Conservation (phyloP, 1,140 invertebrate genomes). For the Sycophila sp. region DNA sequence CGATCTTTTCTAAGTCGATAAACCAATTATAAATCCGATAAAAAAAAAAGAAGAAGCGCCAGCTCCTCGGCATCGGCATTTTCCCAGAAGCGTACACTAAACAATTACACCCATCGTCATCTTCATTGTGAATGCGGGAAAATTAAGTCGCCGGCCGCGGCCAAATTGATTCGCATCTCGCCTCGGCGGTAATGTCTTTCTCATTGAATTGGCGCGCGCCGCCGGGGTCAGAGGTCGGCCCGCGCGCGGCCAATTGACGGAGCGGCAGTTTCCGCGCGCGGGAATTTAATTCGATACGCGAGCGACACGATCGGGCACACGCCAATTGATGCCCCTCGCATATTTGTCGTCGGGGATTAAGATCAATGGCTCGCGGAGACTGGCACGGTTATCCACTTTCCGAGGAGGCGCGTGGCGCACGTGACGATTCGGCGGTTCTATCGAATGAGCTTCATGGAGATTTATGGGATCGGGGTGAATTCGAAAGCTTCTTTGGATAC, state of each 20-base stretch:
- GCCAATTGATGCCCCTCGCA: too few species aligned
- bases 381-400: too few species aligned
- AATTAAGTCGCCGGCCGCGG: not conserved
- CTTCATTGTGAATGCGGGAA: not conserved
- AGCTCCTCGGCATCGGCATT: too few species aligned
- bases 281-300: not conserved
- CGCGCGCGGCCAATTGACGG: not conserved
- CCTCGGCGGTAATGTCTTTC: not conserved
- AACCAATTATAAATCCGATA: too few species aligned
- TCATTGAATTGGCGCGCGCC: not conserved
- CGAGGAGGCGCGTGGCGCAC: not conserved
- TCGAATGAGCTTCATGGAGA: too few species aligned
- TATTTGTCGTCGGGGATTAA: too few species aligned
- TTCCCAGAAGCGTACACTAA: not conserved
- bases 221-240: not conserved
- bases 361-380: too few species aligned
- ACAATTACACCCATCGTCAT: too few species aligned
- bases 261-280: not conserved
- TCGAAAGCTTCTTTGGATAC: too few species aligned
- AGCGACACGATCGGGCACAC: not conserved
- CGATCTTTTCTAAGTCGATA: too few species aligned
- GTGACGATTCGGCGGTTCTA: not conserved
- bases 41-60: not conserved
- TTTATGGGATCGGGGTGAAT: too few species aligned
- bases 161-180: not conserved